phyloP scores from a whole-genome alignment of 2,797 vertebrate species.

The Labroides dimidiatus region DNA sequence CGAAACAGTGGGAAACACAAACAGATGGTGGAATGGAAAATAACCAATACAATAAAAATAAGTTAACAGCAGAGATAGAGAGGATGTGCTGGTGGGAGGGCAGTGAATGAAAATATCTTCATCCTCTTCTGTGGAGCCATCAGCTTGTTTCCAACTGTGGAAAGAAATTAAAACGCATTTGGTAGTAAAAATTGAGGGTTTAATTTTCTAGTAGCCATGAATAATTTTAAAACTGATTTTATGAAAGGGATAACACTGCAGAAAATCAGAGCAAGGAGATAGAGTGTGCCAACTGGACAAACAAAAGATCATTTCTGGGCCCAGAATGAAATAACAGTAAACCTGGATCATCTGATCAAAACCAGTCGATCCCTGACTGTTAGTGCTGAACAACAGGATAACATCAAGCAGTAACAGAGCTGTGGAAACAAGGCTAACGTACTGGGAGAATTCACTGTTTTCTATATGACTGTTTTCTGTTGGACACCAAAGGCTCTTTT shows the following conservation, averaged over 20 bases:
- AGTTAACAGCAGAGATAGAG: too few species aligned
- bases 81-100: too few species aligned
- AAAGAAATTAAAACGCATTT: slow-evolving; percentile 40
- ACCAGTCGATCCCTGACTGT: slow-evolving; percentile 1
- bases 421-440: slow-evolving; percentile 65
- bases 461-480: too few species aligned
- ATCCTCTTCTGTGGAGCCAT: slow-evolving; percentile 22
- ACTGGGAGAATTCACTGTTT: slow-evolving; percentile 67
- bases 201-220: slow-evolving; percentile 32
- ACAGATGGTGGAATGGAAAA: slow-evolving; percentile 1
- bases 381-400: slow-evolving; percentile 19
- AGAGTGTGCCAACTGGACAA: slow-evolving; percentile 1
- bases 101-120: too few species aligned
- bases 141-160: slow-evolving; percentile 51
- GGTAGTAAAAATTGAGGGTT: not conserved
- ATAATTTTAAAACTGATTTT: slow-evolving; percentile 11
- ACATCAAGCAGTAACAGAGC: slow-evolving; percentile 31
- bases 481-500: too few species aligned
- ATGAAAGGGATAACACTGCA: slow-evolving; percentile 2
- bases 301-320: not conserved
- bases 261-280: slow-evolving; percentile 14
- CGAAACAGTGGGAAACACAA: not conserved
- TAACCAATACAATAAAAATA: not conserved
- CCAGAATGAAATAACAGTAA: slow-evolving; percentile 27
- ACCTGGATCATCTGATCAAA: slow-evolving; percentile 34